phyloP scores from a whole-genome alignment of 2,888 invertebrate species.

The Stenurella melanura region DNA sequence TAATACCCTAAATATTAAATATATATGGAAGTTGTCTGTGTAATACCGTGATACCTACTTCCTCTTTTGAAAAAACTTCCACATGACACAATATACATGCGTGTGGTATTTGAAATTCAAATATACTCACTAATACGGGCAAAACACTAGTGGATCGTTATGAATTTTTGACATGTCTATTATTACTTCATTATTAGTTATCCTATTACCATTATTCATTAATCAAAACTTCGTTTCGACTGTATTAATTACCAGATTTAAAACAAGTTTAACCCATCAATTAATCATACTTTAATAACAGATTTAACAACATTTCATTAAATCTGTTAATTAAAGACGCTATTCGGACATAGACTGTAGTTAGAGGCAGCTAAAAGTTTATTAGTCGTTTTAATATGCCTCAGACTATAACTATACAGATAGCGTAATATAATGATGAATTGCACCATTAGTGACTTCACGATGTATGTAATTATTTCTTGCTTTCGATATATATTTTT shows the following conservation, averaged over 20 bases:
- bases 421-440: background rate
- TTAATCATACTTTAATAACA: conserved; percentile 22
- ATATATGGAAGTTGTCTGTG: too few relatives aligned
- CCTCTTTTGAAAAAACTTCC: too few relatives aligned
- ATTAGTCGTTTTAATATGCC: background rate
- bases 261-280: conserved; percentile 23
- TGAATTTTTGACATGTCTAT: conserved; percentile 26
- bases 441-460: background rate
- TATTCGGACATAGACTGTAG: background rate
- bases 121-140: background rate
- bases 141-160: background rate
- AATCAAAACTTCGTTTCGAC: conserved; percentile 30
- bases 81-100: too few relatives aligned
- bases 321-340: conserved; percentile 18
- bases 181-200: conserved; percentile 32
- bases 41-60: too few relatives aligned
- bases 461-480: too few relatives aligned
- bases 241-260: conserved; percentile 28
- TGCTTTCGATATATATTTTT: too few relatives aligned
- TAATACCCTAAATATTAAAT: too few relatives aligned
- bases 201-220: conserved; percentile 25
- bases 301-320: conserved; percentile 28
- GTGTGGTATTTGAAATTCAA: background rate
- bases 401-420: background rate
- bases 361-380: conserved; percentile 3